These are phyloP conservation scores for Himantopus leucocephalus DNA, from an alignment of 2,113 vertebrate genomes.

Conservation along the genomic window DNA sequence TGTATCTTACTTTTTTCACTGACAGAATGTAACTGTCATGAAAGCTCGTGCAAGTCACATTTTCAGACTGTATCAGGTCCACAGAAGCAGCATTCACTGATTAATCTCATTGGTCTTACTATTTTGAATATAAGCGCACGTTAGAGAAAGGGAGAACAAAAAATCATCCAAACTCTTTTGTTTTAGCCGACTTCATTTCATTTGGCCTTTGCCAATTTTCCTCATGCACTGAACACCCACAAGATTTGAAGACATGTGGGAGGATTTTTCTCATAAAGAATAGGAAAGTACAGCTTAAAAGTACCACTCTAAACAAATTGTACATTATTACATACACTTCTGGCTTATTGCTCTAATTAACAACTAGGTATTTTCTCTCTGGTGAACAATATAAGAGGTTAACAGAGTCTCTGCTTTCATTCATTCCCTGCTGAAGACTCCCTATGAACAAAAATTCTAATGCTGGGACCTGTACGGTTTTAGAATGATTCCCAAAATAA, in stretches of 20 bases:
- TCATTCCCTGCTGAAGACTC: neutral
- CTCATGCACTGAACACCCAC: neutral
- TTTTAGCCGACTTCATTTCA: neutral
- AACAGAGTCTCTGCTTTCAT: neutral
- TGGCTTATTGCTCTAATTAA: neutral
- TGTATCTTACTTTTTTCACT: neutral
- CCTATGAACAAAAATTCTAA: neutral
- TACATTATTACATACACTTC: neutral
- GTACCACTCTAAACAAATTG: neutral
- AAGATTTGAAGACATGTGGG: neutral
- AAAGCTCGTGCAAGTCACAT: conserved; percentile 11
- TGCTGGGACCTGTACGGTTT: neutral
- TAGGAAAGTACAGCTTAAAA: neutral
- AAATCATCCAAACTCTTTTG: neutral
- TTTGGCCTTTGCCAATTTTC: neutral
- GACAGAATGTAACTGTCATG: neutral
- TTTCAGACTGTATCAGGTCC: conserved; percentile 19
- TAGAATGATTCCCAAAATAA: neutral
- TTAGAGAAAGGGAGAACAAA: neutral
- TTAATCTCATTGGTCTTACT: neutral
- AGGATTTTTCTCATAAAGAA: neutral
- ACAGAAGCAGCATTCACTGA: conserved; percentile 36
- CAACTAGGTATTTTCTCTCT: neutral
- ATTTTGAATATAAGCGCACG: neutral
- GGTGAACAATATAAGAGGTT: neutral